phyloP scores from a whole-genome alignment of 2,797 vertebrate species.

The Tapirus indicus region DNA sequence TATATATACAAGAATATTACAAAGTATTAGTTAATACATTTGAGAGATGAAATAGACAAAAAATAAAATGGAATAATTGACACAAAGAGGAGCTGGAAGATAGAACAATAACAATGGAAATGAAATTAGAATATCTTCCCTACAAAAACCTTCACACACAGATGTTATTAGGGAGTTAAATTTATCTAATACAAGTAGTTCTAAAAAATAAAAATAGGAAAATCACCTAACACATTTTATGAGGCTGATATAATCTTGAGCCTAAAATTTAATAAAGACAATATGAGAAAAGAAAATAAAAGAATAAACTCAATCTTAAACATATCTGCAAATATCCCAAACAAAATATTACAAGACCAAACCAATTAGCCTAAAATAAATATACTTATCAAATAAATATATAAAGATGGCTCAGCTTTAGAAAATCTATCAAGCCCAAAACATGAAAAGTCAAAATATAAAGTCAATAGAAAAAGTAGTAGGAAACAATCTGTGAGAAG shows the following conservation, averaged over 20 bases:
- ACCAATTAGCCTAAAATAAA: background rate
- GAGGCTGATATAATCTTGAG: background rate
- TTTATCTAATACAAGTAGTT: background rate
- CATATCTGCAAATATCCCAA: background rate
- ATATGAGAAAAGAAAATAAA: background rate
- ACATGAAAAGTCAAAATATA: background rate
- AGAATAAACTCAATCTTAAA: background rate
- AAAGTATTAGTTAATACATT: background rate
- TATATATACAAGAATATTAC: background rate
- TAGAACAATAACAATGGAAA: background rate
- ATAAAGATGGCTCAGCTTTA: background rate
- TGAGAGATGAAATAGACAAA: background rate
- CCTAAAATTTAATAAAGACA: background rate
- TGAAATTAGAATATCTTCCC: background rate
- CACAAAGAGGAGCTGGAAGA: background rate
- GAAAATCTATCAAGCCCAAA: background rate
- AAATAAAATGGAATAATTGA: background rate
- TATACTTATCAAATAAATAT: background rate
- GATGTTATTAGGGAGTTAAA: background rate
- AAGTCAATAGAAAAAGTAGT: background rate
- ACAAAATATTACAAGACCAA: background rate
- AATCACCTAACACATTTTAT: background rate
- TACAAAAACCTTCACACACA: background rate
- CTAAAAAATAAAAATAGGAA: background rate
- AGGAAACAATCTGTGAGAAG: background rate